A percentile compares a stretch with the other conserved stretches of the same genome.
These are phyloP conservation scores for Menidia beryllina DNA, from an alignment of 2,113 vertebrate species.

Conservation along the genomic window DNA sequence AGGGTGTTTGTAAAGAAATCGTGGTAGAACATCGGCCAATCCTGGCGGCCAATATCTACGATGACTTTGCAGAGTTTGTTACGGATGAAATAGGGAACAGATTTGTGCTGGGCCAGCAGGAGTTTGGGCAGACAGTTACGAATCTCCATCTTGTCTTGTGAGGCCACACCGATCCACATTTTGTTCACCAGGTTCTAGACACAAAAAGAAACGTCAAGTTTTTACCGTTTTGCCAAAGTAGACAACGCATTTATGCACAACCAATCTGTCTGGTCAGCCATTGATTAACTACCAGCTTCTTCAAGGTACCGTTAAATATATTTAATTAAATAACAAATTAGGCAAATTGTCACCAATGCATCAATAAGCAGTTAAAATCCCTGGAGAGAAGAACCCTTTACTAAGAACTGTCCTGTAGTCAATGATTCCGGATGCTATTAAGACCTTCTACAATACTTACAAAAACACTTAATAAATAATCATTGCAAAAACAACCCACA, in stretches of 20 bases:
- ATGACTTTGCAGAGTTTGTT: constrained; percentile 99
- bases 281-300: not conserved
- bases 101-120: constrained; percentile 93
- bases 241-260: not conserved
- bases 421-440: not conserved
- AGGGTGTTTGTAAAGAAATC: constrained; percentile 98
- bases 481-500: not conserved
- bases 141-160: constrained; percentile 98
- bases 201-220: not conserved
- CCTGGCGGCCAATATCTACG: constrained; percentile 96
- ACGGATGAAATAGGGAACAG: constrained; percentile 95
- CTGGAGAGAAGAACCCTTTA: not conserved
- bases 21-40: constrained; percentile 99
- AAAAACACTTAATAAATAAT: too few species aligned
- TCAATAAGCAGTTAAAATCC: too few species aligned
- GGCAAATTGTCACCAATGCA: not conserved
- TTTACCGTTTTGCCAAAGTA: not conserved
- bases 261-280: not conserved
- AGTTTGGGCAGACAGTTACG: constrained; percentile 96
- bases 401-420: not conserved
- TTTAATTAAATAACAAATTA: not conserved
- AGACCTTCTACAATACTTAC: not conserved
- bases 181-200: constrained; percentile 97
- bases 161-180: constrained; percentile 97
- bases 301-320: too few species aligned